Percentiles rank a stretch among this genome's conserved stretches.
These are phyloP conservation scores for Falco biarmicus DNA, from an alignment of 2,797 vertebrate genomes.

Conservation along the genomic window DNA sequence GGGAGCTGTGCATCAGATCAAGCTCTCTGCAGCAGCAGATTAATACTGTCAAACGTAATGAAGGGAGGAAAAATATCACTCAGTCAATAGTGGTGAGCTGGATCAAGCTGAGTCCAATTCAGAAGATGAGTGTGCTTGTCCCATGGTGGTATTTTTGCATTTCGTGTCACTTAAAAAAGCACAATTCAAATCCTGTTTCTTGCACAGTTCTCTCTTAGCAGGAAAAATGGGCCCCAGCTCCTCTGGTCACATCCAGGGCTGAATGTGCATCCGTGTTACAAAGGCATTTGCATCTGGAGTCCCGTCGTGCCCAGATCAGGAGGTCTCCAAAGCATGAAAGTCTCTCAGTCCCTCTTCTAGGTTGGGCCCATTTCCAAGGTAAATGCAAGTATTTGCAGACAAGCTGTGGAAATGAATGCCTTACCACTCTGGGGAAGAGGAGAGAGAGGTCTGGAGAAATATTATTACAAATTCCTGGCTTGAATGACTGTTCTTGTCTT, in stretches of 20 bases:
- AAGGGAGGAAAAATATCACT: background rate
- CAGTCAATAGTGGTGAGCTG: background rate
- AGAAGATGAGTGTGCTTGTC: background rate
- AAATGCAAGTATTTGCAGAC: background rate
- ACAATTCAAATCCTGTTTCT: background rate
- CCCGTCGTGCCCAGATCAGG: background rate
- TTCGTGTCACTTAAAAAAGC: background rate
- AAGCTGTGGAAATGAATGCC: background rate
- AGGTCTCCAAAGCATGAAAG: background rate
- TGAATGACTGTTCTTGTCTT: background rate
- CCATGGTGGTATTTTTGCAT: background rate
- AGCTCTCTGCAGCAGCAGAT: background rate
- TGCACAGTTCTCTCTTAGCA: background rate
- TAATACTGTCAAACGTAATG: background rate
- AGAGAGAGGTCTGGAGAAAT: slow-evolving; percentile 4
- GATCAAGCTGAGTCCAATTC: background rate
- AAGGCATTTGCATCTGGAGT: background rate
- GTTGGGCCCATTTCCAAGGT: slow-evolving; percentile 10
- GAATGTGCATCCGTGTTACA: background rate
- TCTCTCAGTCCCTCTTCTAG: background rate
- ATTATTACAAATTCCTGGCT: slow-evolving; percentile 21
- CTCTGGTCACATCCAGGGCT: background rate
- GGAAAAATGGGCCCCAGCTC: background rate
- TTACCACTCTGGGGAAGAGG: background rate
- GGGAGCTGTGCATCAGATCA: background rate